Evolutionary conservation across 1,140 invertebrate genomes (phyloP).

Genomic region (Achatina immaculata): DNA sequence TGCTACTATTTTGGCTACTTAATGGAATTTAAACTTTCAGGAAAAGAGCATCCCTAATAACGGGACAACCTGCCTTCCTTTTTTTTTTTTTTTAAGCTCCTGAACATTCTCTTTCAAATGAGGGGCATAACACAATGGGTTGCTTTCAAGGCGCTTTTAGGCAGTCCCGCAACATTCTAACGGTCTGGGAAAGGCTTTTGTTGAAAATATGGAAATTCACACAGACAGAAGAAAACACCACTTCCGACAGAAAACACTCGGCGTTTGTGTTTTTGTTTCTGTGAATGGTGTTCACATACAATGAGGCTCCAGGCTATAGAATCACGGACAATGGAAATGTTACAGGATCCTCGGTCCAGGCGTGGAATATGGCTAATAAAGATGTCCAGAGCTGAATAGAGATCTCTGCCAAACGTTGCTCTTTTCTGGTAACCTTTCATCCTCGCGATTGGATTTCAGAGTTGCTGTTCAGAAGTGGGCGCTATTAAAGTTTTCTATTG

Average conservation of each 20-base stretch:
- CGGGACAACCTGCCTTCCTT: background rate
- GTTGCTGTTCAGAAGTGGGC: background rate
- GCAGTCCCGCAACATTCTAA: background rate
- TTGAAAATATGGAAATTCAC: slow-evolving; percentile 1
- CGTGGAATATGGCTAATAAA: background rate
- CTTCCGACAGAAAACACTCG: background rate
- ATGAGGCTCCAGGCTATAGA: background rate
- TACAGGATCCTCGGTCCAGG: background rate
- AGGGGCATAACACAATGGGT: background rate
- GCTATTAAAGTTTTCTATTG: background rate
- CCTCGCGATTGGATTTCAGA: background rate
- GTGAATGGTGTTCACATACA: background rate
- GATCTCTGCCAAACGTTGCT: background rate
- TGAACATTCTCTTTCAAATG: background rate
- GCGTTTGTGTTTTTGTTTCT: background rate
- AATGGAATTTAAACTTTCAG: background rate
- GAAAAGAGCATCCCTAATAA: background rate
- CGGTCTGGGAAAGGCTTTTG: background rate
- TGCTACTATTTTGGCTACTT: background rate
- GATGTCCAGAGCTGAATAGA: background rate
- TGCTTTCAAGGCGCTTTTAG: background rate
- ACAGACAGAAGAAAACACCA: background rate
- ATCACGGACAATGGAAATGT: background rate
- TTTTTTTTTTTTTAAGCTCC: no score
- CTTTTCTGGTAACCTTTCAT: background rate